Evolutionary conservation across 1,140 invertebrate genomes (phyloP).

Genomic region (Geopemphigus sp.): DNA sequence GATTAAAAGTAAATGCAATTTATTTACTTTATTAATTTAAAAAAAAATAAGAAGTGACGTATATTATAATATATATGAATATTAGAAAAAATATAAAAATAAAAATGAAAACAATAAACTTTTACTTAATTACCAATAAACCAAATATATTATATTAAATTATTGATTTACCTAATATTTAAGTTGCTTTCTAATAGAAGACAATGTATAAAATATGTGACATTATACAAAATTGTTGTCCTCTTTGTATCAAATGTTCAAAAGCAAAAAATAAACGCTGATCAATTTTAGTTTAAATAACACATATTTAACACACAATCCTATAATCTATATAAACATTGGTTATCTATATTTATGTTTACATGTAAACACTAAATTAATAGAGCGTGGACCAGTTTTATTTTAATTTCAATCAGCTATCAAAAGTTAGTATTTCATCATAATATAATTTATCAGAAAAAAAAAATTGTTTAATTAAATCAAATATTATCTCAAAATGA

Average conservation of each 20-base stretch:
- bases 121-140: too few relatives aligned
- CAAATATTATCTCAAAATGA: background rate
- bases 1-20: background rate
- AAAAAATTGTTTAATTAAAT: constrained; percentile 17
- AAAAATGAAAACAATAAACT: too few relatives aligned
- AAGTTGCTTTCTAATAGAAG: too few relatives aligned
- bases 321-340: too few relatives aligned
- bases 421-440: constrained; percentile 8
- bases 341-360: background rate
- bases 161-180: background rate
- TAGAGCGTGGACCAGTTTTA: background rate
- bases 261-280: too few relatives aligned
- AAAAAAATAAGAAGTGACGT: too few relatives aligned
- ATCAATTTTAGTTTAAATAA: background rate
- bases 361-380: background rate
- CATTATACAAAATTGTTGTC: too few relatives aligned
- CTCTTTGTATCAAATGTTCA: too few relatives aligned
- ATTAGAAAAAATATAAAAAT: too few relatives aligned
- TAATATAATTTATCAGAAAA: background rate
- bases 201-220: too few relatives aligned
- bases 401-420: background rate
- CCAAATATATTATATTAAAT: background rate
- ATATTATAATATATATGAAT: too few relatives aligned
- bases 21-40: too few relatives aligned
- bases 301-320: background rate